Evolutionary conservation across 1,140 invertebrate species (phyloP).

Genomic region (Diabrotica virgifera): DNA sequence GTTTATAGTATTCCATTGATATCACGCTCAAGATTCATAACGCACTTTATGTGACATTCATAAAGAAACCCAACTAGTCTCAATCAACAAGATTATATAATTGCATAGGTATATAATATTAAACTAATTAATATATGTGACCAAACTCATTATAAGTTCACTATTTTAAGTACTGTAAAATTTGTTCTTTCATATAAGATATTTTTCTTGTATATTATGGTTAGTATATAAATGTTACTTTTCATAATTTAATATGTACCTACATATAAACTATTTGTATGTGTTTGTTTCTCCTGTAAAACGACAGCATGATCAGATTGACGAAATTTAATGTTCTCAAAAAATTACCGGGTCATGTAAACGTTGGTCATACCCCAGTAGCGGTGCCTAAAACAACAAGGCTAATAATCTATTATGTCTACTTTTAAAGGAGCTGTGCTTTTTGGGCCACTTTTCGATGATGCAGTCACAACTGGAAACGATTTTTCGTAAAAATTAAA

Average conservation of each 20-base stretch:
- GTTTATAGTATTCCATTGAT: conserved; percentile 33
- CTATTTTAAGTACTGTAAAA: conserved; percentile 37
- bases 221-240: conserved; percentile 42
- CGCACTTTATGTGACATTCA: conserved; percentile 43
- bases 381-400: no score
- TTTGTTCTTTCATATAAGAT: conserved; percentile 41
- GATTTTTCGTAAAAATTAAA: no score
- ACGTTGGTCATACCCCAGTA: no score
- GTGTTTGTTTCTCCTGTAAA: conserved; percentile 30
- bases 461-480: no score
- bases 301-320: neutral
- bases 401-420: no score
- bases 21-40: conserved; percentile 39
- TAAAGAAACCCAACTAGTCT: conserved; percentile 45
- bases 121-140: conserved; percentile 32
- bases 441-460: no score
- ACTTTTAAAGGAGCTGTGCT: no score
- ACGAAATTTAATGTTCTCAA: no score
- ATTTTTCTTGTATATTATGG: conserved; percentile 42
- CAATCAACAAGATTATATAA: conserved; percentile 41
- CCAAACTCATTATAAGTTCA: conserved; percentile 42
- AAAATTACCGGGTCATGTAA: no score
- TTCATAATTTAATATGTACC: conserved; percentile 42
- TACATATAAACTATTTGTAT: conserved; percentile 36
- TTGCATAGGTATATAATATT: conserved; percentile 36